phyloP scores from a whole-genome alignment of 92 coral and sea anemone genomes.

The Zoanthus solanderi region DNA sequence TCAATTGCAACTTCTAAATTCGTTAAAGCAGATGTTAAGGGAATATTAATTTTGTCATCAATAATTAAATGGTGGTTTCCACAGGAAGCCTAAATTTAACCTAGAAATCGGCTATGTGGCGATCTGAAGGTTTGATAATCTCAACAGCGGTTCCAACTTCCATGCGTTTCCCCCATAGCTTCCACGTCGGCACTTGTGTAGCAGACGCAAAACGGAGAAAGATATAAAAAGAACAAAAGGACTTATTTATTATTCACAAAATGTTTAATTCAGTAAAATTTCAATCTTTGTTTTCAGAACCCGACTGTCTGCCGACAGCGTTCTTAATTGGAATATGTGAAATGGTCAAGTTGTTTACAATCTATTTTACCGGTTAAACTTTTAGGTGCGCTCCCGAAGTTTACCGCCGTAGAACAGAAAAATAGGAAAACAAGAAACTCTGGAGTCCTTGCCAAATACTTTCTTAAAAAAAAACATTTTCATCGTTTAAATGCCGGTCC shows the following conservation, averaged over 20 bases:
- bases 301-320: slow-evolving; percentile 13
- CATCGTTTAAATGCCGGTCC: not conserved
- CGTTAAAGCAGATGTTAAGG: slow-evolving; percentile 35
- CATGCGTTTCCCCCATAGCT: not conserved
- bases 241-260: slow-evolving; percentile 13
- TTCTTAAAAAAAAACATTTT: not conserved
- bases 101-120: not conserved
- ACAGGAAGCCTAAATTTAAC: not conserved
- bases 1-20: slow-evolving; percentile 17
- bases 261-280: slow-evolving; percentile 29
- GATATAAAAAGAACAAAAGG: slow-evolving; percentile 13
- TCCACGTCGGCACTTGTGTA: too few relatives aligned
- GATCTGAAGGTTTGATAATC: not conserved
- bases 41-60: slow-evolving; percentile 34
- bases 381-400: not conserved
- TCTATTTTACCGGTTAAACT: not conserved
- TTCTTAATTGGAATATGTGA: slow-evolving; percentile 21
- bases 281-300: slow-evolving; percentile 5
- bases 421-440: not conserved
- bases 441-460: not conserved
- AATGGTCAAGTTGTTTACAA: slow-evolving; percentile 19
- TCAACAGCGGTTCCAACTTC: not conserved
- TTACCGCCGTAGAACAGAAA: not conserved
- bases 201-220: not conserved
- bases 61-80: slow-evolving; percentile 28